Conservation (phyloP, 2,113 vertebrate species). For the Phocoena sinus region DNA sequence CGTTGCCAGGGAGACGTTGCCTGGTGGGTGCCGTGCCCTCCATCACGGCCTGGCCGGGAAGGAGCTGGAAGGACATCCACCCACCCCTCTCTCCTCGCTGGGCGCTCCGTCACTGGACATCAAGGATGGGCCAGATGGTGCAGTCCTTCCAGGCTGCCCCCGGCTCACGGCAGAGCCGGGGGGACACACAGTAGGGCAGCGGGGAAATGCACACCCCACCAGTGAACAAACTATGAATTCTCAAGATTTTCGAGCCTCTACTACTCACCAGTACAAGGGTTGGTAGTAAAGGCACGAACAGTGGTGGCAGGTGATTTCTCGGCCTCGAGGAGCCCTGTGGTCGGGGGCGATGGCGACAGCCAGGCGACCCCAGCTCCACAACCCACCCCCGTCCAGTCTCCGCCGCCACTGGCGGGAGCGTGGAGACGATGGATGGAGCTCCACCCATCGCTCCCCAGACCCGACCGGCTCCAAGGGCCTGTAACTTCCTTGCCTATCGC, state of each 20-base stretch:
- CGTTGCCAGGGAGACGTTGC: neutral
- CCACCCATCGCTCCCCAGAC: neutral
- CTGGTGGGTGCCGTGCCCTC: neutral
- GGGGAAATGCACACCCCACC: fast-evolving
- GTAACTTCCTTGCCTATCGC: neutral
- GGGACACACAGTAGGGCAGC: neutral
- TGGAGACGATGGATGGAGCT: neutral
- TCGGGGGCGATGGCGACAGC: fast-evolving
- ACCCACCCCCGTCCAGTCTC: too few species aligned
- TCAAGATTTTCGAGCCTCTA: too few species aligned
- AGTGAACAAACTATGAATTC: fast-evolving
- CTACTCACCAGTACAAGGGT: fast-evolving
- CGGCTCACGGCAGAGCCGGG: fast-evolving
- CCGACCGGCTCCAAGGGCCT: fast-evolving
- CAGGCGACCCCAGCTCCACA: fast-evolving
- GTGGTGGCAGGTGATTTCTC: fast-evolving
- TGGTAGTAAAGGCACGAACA: fast-evolving
- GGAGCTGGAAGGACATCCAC: neutral
- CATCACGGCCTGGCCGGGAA: fast-evolving
- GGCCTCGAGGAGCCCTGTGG: fast-evolving
- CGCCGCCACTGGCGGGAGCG: fast-evolving
- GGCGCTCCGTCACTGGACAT: fast-evolving
- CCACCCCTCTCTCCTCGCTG: fast-evolving
- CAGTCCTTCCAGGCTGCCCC: neutral
- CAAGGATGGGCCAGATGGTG: fast-evolving